phyloP scores from a whole-genome alignment of 2,888 invertebrate genomes.

The Zonitis immaculata region DNA sequence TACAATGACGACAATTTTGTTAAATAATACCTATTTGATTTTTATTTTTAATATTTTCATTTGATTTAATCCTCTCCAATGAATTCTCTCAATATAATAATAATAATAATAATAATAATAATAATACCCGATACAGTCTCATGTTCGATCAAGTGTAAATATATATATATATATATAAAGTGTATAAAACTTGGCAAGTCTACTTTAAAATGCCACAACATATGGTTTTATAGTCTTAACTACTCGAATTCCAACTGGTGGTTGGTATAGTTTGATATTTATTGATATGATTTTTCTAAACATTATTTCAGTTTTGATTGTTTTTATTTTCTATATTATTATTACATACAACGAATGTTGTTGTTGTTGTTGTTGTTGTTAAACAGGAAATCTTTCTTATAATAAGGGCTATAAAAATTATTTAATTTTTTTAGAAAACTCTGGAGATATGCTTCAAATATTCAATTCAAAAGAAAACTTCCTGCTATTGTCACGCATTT shows the following conservation, averaged over 20 bases:
- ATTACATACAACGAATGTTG: neutral
- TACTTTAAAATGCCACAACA: neutral
- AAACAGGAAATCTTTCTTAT: neutral
- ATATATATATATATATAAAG: slow-evolving; percentile 22
- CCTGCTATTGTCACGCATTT: slow-evolving; percentile 29
- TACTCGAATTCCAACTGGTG: slow-evolving; percentile 13
- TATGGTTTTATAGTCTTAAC: neutral
- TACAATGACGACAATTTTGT: no score
- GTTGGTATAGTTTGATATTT: neutral
- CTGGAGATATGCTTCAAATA: slow-evolving; percentile 30
- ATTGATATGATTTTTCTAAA: neutral
- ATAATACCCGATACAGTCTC: no score
- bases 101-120: no score
- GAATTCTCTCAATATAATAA: no score
- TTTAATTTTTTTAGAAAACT: neutral
- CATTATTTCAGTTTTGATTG: neutral
- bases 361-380: no score
- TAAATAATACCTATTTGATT: no score
- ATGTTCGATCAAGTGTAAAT: slow-evolving; percentile 24
- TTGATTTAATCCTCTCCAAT: no score
- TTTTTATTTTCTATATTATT: neutral
- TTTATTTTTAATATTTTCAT: no score
- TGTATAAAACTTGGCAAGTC: slow-evolving; percentile 3
- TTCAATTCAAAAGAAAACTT: slow-evolving; percentile 26
- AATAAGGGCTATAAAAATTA: no score